Evolutionary conservation across 2,113 vertebrate genomes (phyloP), one percentile per base, ranked within the genome.

Genomic region (Scartelaos histophorus): DNA sequence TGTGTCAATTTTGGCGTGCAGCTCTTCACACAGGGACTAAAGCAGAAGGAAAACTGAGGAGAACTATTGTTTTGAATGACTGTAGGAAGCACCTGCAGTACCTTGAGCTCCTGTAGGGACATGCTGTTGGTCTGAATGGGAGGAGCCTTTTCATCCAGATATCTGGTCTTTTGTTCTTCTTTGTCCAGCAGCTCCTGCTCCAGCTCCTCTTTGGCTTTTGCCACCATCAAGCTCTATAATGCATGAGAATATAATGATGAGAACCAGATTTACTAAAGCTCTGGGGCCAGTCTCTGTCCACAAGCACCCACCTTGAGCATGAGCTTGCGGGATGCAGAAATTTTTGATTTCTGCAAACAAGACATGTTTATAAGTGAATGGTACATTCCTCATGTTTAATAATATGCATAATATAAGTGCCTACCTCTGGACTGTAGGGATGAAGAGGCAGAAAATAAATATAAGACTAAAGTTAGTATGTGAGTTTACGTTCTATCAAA

Each of bases 281-380:
- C 34, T 64, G 34, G 2, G 4, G 34, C 16, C 4, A 24, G 10
- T 21, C 21, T 22, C 2, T 47, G 19, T 74, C 9, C 11, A 25
- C 0, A 49, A 62, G 10, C 16, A 76, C 24, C 78, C 74, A 96
- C 96, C 95, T 97, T 97, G 56, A 99, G 91, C 92, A 98, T 66
- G 76, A 98, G 96, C 78, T 98, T 99, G 60, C 97, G 95, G 3
- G 97, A 99, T 19, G 97, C 97, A 7, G 97, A 95, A 88, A 99
- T 99, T 93, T 99, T 98, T 74, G 96, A 93, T 93, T 98, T 95
- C 95, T 96, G 78, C 21, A 9, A 72, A 80, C 62, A 64, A 0
- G 25, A 57, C 22, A 68, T 69, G 75, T 74, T 17, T 10, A 11
- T 43, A 10, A 43, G 0, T 43, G 9, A 43, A 10, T 43, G 38